Evolutionary conservation across 2,113 vertebrate species (phyloP).

Genomic region (Talpa occidentalis): DNA sequence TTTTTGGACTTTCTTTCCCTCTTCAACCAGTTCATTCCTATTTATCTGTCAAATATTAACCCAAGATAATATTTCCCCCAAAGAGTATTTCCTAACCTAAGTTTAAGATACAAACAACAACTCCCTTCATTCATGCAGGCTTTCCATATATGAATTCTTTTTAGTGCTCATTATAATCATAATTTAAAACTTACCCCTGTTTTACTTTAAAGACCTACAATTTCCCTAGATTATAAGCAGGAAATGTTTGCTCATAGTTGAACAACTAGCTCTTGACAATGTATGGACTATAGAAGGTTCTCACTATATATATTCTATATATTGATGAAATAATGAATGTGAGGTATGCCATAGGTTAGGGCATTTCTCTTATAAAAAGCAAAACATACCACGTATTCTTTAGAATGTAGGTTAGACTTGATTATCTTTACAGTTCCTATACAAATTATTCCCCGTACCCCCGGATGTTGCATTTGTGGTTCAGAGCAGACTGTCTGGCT

Average conservation of each 20-base stretch:
- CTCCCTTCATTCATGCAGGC: neutral
- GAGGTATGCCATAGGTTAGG: neutral
- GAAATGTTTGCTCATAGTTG: neutral
- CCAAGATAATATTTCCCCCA: neutral
- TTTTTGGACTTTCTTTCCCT: neutral
- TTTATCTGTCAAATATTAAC: neutral
- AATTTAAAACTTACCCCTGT: neutral
- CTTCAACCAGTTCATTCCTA: neutral
- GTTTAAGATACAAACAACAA: conserved; percentile 38
- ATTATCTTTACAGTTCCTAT: neutral
- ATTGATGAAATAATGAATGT: neutral
- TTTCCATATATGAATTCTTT: neutral
- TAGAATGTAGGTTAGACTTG: neutral
- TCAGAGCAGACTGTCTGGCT: neutral
- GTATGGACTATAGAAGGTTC: neutral
- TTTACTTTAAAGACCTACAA: neutral
- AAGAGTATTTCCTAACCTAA: neutral
- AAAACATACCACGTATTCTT: neutral
- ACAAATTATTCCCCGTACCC: neutral
- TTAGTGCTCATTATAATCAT: neutral
- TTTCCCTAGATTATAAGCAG: neutral
- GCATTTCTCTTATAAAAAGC: neutral
- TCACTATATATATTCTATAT: neutral
- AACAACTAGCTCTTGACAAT: neutral
- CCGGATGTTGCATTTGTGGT: neutral